Evolutionary conservation across 2,797 vertebrate species (phyloP).

Genomic region (Enteromius thamalakanensis): DNA sequence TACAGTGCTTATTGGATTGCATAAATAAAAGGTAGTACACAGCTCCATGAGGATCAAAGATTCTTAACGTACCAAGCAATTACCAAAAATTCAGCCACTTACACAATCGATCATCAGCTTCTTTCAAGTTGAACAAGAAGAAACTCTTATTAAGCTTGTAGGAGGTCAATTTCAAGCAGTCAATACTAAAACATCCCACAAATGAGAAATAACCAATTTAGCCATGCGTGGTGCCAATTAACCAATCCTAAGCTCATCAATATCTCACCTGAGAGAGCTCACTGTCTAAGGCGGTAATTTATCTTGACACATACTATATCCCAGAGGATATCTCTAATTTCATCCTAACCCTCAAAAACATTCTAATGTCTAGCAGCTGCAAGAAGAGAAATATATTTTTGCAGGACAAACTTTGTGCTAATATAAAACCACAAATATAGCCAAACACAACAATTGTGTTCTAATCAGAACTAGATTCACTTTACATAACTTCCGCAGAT

Average conservation of each 20-base stretch:
- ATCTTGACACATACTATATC: constrained; percentile 24
- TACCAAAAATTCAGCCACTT: neutral
- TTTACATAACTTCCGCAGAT: neutral
- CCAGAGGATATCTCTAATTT: constrained; percentile 8
- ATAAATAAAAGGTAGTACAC: neutral
- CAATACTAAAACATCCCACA: constrained; percentile 32
- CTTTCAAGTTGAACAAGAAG: constrained; percentile 8
- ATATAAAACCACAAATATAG: neutral
- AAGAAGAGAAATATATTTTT: neutral
- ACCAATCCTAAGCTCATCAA: constrained; percentile 32
- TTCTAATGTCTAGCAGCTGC: neutral
- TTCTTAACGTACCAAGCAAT: neutral
- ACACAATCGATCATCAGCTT: neutral
- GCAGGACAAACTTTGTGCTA: neutral
- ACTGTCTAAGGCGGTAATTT: constrained; percentile 31
- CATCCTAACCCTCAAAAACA: neutral
- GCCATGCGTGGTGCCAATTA: constrained; percentile 19
- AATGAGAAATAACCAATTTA: constrained; percentile 46
- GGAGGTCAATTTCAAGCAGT: constrained; percentile 24
- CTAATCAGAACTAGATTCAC: constrained; percentile 14
- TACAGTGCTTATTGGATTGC: neutral
- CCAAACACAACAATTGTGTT: neutral
- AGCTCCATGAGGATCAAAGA: neutral
- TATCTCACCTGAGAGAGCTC: constrained; percentile 41
- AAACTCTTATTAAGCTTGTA: constrained; percentile 16